Percentiles rank a stretch among this genome's conserved stretches.
phyloP scores from a whole-genome alignment of 2,113 vertebrate genomes.

The Rhea pennata region DNA sequence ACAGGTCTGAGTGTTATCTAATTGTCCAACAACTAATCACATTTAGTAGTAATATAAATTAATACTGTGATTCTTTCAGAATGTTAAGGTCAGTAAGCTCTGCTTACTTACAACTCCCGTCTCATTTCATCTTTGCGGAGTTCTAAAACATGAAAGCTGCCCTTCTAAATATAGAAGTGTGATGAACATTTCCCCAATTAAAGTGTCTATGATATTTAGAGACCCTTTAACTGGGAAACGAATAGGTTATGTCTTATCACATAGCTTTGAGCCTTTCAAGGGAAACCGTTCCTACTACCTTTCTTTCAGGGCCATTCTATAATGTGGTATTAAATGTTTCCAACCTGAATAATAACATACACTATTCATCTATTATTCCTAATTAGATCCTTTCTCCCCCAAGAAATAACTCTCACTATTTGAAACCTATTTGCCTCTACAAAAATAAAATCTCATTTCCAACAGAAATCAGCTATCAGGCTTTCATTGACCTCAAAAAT shows the following conservation, averaged over 20 bases:
- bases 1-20: too few species aligned
- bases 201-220: background rate
- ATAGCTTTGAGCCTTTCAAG: background rate
- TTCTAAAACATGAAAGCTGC: background rate
- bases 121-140: background rate
- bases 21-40: too few species aligned
- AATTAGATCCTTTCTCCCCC: too few species aligned
- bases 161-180: background rate
- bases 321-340: background rate
- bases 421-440: background rate
- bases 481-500: background rate
- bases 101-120: background rate
- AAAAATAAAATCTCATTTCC: background rate
- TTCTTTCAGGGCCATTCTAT: background rate
- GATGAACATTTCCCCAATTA: background rate
- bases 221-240: rapidly evolving
- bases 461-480: background rate
- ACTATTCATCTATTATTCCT: background rate
- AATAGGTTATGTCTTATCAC: background rate
- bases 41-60: background rate
- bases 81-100: background rate
- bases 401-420: background rate
- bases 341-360: background rate
- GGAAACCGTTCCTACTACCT: background rate
- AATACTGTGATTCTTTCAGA: too few species aligned